Evolutionary conservation across 1,140 invertebrate species (phyloP).

Genomic region (Coenobita brevimanus): DNA sequence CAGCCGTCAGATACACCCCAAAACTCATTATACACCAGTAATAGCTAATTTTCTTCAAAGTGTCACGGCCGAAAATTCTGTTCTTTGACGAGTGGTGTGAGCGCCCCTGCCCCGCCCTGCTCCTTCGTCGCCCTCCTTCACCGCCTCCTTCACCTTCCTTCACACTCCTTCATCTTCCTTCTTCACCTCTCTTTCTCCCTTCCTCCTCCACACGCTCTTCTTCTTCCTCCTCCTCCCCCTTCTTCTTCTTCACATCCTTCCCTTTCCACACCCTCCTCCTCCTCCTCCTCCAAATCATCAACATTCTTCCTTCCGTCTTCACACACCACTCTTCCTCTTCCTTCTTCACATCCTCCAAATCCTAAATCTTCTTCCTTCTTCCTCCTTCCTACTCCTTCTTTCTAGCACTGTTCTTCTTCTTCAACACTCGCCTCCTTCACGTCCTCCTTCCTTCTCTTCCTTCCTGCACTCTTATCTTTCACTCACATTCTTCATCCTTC

Average conservation of each 20-base stretch:
- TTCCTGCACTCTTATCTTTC: neutral
- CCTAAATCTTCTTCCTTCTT: neutral
- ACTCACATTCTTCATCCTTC: neutral
- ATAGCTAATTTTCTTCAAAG: slow-evolving; percentile 51
- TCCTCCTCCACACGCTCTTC: neutral
- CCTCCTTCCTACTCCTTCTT: neutral
- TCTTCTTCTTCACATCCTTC: neutral
- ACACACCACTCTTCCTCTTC: no score
- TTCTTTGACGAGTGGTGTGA: slow-evolving; percentile 20
- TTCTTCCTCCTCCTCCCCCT: neutral
- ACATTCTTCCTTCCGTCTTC: neutral
- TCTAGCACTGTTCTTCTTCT: neutral
- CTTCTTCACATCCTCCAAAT: neutral
- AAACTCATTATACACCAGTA: slow-evolving; percentile 39
- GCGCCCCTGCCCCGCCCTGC: neutral
- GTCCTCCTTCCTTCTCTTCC: neutral
- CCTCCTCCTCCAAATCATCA: neutral
- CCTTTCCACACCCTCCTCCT: neutral
- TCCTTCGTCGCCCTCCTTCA: neutral
- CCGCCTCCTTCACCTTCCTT: neutral
- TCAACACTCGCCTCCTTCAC: neutral
- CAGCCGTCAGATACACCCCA: neutral
- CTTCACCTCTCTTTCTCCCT: neutral
- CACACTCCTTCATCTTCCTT: neutral
- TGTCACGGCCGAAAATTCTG: neutral